These are phyloP conservation scores for Silvanus unidentatus DNA, from an alignment of 2,888 invertebrate genomes.

Conservation along the genomic window DNA sequence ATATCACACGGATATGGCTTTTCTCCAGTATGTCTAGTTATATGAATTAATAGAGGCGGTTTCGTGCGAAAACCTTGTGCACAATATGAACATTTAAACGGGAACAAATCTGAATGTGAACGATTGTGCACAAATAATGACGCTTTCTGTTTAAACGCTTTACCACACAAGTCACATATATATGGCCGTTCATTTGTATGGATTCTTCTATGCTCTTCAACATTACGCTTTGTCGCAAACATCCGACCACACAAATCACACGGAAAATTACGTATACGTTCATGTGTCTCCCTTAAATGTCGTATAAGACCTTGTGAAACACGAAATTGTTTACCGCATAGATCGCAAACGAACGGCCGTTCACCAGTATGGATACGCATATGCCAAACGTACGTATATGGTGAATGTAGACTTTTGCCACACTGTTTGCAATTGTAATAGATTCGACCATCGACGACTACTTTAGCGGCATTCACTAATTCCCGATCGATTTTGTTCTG, in stretches of 20 bases:
- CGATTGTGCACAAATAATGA: conserved; percentile 58
- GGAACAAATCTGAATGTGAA: conserved; percentile 53
- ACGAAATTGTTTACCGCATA: conserved; percentile 62
- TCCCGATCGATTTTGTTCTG: conserved; percentile 43
- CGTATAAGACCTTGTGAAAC: conserved; percentile 59
- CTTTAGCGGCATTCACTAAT: conserved; percentile 41
- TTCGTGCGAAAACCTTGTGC: conserved; percentile 56
- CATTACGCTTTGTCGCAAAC: conserved; percentile 57
- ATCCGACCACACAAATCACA: conserved; percentile 54
- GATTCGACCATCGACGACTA: conserved; percentile 49
- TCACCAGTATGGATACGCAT: conserved; percentile 61
- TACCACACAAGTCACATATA: conserved; percentile 55
- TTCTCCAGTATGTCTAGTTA: conserved; percentile 57
- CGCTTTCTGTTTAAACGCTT: conserved; percentile 61
- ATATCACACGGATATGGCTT: conserved; percentile 55
- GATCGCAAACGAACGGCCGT: conserved; percentile 59
- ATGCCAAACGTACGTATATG: conserved; percentile 59
- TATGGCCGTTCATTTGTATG: conserved; percentile 57
- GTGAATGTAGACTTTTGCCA: conserved; percentile 54
- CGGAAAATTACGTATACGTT: conserved; percentile 53
- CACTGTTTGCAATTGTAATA: conserved; percentile 55
- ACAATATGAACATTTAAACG: conserved; percentile 56
- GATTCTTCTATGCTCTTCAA: conserved; percentile 54
- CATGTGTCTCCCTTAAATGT: conserved; percentile 59
- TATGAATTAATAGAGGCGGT: conserved; percentile 53